Evolutionary conservation across 92 coral and sea anemone species (phyloP).

Genomic region (Phenganax stokvisi): DNA sequence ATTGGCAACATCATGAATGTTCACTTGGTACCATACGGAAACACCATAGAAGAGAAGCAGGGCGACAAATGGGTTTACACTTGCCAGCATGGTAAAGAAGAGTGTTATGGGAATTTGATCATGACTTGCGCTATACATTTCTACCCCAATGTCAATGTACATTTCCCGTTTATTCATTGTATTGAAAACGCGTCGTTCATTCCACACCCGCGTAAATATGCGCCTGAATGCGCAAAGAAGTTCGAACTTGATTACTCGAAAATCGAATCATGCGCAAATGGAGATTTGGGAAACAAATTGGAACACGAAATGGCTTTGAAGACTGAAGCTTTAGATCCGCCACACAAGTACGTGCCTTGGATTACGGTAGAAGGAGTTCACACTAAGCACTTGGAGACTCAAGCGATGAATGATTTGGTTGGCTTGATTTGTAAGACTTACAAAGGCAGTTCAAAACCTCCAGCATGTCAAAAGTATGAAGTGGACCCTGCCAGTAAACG

Average conservation of each 20-base stretch:
- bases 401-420: slow-evolving; percentile 52
- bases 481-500: neutral
- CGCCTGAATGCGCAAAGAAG: slow-evolving; percentile 54
- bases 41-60: slow-evolving; percentile 45
- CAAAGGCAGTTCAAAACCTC: slow-evolving; percentile 56
- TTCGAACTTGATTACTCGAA: slow-evolving; percentile 51
- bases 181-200: slow-evolving; percentile 40
- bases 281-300: slow-evolving; percentile 54
- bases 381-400: slow-evolving; percentile 54
- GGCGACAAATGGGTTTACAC: slow-evolving; percentile 50
- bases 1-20: slow-evolving; percentile 58
- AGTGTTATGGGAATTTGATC: slow-evolving; percentile 65
- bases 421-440: slow-evolving; percentile 57
- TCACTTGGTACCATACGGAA: slow-evolving; percentile 66
- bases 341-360: slow-evolving; percentile 69
- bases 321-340: slow-evolving; percentile 57
- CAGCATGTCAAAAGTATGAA: slow-evolving; percentile 34
- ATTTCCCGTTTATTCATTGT: slow-evolving; percentile 61
- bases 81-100: slow-evolving; percentile 67
- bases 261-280: slow-evolving; percentile 53
- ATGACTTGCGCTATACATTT: slow-evolving; percentile 61
- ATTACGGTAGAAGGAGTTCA: slow-evolving; percentile 64
- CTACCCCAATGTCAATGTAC: slow-evolving; percentile 44
- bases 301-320: slow-evolving; percentile 68
- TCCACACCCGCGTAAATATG: slow-evolving; percentile 41